Conservation (phyloP, 2,797 vertebrate species). For the Melanitta fusca region DNA sequence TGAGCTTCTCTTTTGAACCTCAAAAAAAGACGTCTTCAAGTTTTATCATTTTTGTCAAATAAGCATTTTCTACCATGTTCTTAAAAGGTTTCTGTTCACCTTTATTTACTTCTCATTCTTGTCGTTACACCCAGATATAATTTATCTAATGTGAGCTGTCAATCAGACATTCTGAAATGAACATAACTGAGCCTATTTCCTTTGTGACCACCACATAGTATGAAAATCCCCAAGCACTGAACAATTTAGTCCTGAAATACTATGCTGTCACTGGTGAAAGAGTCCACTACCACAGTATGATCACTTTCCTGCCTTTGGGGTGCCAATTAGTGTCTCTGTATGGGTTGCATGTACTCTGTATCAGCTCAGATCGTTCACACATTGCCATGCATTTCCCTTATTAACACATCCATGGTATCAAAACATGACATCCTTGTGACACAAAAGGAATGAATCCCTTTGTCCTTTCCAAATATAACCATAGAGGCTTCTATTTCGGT, state of each 20-base stretch:
- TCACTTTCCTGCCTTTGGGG: not conserved
- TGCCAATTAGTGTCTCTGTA: not conserved
- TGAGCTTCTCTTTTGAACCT: not conserved
- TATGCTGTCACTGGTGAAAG: not conserved
- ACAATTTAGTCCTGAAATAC: not conserved
- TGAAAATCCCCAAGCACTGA: not conserved
- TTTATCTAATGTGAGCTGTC: not conserved
- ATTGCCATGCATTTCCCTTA: not conserved
- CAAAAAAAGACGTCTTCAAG: not conserved
- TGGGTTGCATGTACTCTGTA: rapidly evolving
- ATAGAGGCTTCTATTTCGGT: not conserved
- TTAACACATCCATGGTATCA: not conserved
- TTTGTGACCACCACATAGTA: not conserved
- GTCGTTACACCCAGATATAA: not conserved
- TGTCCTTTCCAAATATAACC: not conserved
- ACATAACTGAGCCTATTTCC: not conserved
- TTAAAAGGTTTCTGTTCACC: not conserved
- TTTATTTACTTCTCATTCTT: not conserved
- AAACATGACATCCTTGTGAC: rapidly evolving
- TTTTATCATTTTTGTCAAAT: not conserved
- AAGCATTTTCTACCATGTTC: not conserved
- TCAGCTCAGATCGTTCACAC: not conserved
- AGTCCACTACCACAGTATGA: not conserved
- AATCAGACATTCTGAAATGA: not conserved
- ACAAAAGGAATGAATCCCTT: not conserved